Conservation (phyloP, 2,113 vertebrate species). For the Tenrec ecaudatus region DNA sequence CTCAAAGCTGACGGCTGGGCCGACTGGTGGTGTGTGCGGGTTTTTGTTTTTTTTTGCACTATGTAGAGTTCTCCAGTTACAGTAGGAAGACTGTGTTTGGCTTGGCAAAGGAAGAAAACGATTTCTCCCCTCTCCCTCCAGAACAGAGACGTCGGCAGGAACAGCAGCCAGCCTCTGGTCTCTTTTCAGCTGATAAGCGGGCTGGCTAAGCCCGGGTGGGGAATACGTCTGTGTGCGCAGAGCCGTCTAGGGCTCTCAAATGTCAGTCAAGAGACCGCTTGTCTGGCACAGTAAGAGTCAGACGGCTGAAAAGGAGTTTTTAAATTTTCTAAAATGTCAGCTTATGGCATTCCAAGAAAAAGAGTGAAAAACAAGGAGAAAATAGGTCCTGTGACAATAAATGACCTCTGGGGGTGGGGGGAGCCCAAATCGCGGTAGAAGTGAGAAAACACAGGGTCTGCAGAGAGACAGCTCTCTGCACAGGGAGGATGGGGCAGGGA, state of each 20-base stretch:
- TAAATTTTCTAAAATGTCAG: constrained; percentile 34
- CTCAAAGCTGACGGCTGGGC: neutral
- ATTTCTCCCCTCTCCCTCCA: neutral
- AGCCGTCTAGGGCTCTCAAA: constrained; percentile 52
- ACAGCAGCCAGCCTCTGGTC: constrained; percentile 75
- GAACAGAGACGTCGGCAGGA: constrained; percentile 60
- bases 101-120: constrained; percentile 82
- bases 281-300: constrained; percentile 65
- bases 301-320: neutral
- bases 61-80: constrained; percentile 70
- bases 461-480: neutral
- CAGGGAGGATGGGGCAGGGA: neutral
- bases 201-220: neutral
- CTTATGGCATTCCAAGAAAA: constrained; percentile 47
- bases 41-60: constrained; percentile 68
- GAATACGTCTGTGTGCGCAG: constrained; percentile 51
- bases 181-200: constrained; percentile 81
- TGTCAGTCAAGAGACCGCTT: constrained; percentile 78
- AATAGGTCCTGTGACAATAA: neutral
- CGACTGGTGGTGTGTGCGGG: neutral
- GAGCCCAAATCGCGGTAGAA: constrained; percentile 33
- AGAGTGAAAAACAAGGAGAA: constrained; percentile 41
- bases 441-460: constrained; percentile 28
- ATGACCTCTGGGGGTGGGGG: neutral
- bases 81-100: constrained; percentile 78